These are phyloP conservation scores for Carpatolechia fugitivella DNA, from an alignment of 2,888 invertebrate genomes.

Conservation along the genomic window DNA sequence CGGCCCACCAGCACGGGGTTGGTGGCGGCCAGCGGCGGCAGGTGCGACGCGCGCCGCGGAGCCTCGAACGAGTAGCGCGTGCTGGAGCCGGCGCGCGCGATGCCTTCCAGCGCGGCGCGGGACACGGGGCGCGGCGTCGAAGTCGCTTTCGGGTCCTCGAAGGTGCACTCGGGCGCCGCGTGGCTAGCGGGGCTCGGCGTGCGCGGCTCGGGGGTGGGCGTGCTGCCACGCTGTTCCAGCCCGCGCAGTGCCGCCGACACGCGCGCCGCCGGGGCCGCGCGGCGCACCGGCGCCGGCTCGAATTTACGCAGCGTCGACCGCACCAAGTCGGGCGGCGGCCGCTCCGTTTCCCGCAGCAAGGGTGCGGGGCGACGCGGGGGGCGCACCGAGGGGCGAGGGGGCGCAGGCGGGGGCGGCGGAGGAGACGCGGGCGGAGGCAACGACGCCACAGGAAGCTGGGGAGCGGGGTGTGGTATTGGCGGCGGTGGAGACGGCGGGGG, in stretches of 20 bases:
- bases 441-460: constrained; percentile 54
- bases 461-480: constrained; percentile 72
- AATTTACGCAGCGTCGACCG: constrained; percentile 91
- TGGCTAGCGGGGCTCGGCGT: too few species aligned
- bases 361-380: constrained; percentile 75
- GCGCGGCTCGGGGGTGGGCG: constrained; percentile 22
- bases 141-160: constrained; percentile 38
- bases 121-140: constrained; percentile 65
- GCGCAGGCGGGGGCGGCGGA: constrained; percentile 73
- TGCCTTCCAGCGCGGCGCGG: constrained; percentile 81
- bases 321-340: constrained; percentile 94
- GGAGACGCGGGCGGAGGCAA: constrained; percentile 81
- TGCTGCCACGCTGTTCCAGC: too few species aligned
- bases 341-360: constrained; percentile 85
- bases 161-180: constrained; percentile 31
- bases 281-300: constrained; percentile 82
- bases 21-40: constrained; percentile 56
- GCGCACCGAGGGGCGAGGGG: constrained; percentile 51
- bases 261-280: too few species aligned
- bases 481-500: constrained; percentile 88
- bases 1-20: constrained; percentile 60
- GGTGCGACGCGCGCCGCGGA: constrained; percentile 49
- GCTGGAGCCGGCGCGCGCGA: constrained; percentile 83
- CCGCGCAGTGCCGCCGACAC: too few species aligned
- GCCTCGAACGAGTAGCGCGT: constrained; percentile 81